Conservation (phyloP, 2,797 vertebrate species). For the Prionace glauca region DNA sequence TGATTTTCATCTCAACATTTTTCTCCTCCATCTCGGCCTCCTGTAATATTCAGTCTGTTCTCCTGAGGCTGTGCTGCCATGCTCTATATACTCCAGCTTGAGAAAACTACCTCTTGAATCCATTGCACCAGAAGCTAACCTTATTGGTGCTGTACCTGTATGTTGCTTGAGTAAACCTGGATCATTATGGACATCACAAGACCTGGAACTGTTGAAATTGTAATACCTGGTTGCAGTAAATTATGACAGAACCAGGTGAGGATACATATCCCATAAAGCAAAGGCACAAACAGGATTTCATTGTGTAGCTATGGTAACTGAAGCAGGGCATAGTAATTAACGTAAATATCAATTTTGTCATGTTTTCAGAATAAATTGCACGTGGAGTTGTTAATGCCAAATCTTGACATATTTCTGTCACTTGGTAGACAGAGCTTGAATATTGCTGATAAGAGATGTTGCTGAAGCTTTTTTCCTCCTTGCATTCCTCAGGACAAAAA, state of each 20-base stretch:
- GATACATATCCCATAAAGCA: background rate
- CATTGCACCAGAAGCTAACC: background rate
- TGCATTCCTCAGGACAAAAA: background rate
- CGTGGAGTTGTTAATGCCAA: background rate
- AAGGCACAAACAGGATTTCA: background rate
- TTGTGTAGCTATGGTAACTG: background rate
- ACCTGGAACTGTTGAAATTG: background rate
- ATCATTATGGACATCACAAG: background rate
- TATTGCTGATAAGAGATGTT: background rate
- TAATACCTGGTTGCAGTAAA: background rate
- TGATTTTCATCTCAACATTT: too few relatives aligned
- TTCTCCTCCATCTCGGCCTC: too few relatives aligned
- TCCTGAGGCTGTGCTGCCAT: too few relatives aligned
- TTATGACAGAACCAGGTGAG: background rate
- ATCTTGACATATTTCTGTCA: too few relatives aligned
- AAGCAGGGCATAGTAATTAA: background rate
- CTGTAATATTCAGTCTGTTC: too few relatives aligned
- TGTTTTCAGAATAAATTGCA: background rate
- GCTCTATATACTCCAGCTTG: too few relatives aligned
- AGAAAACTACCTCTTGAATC: too few relatives aligned
- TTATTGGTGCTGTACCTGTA: background rate
- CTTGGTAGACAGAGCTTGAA: too few relatives aligned
- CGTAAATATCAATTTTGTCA: background rate
- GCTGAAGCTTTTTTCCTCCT: background rate
- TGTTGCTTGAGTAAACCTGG: background rate